Percentiles rank a stretch among this genome's conserved stretches.
phyloP scores from a whole-genome alignment of 2,888 invertebrate genomes.

The Bombylius discolor region DNA sequence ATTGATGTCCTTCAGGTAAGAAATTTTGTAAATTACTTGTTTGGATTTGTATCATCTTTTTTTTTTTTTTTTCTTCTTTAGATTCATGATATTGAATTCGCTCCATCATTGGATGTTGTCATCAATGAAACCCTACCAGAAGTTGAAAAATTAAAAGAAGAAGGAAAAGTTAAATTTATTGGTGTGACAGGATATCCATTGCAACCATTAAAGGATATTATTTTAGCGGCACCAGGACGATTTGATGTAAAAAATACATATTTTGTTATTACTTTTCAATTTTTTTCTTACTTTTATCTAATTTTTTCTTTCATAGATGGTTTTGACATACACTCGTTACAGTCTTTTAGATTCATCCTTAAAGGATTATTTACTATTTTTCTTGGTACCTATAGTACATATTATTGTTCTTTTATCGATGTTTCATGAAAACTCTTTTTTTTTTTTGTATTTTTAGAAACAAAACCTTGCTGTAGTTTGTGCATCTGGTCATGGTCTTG shows the following conservation, averaged over 20 bases:
- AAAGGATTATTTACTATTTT: slow-evolving; percentile 55
- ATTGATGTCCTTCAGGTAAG: slow-evolving; percentile 81
- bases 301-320: slow-evolving; percentile 12
- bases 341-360: slow-evolving; percentile 70
- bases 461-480: slow-evolving; percentile 60
- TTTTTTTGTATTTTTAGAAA: slow-evolving; percentile 28
- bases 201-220: slow-evolving; percentile 56
- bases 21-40: neutral
- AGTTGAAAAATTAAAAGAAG: slow-evolving; percentile 56
- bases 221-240: slow-evolving; percentile 45
- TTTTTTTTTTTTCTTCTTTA: slow-evolving; percentile 27
- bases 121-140: slow-evolving; percentile 78
- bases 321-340: slow-evolving; percentile 63
- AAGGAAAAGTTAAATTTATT: slow-evolving; percentile 62
- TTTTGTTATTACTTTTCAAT: neutral
- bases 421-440: neutral
- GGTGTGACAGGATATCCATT: slow-evolving; percentile 83
- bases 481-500: slow-evolving; percentile 67
- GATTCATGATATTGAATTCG: slow-evolving; percentile 91
- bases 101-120: slow-evolving; percentile 57
- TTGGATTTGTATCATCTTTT: too few relatives aligned
- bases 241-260: slow-evolving; percentile 25
- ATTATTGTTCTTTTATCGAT: neutral
- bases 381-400: slow-evolving; percentile 39
- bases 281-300: neutral